These are phyloP conservation scores for Oeneis ivallda DNA, from an alignment of 2,888 invertebrate species.

Conservation along the genomic window DNA sequence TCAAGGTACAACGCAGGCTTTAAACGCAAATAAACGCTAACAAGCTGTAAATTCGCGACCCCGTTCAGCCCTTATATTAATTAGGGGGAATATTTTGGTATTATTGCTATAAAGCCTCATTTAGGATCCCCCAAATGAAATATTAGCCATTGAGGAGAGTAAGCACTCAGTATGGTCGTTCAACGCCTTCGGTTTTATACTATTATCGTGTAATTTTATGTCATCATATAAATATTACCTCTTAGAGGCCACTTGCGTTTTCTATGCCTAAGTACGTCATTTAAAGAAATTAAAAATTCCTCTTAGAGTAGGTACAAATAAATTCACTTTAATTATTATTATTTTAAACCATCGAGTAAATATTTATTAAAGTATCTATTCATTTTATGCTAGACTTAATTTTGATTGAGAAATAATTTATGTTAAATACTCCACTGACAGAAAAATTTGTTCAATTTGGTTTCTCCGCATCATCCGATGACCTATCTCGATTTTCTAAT, in stretches of 20 bases:
- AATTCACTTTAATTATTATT: too few species aligned
- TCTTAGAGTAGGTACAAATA: too few species aligned
- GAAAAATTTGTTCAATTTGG: too few species aligned
- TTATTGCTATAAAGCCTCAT: conserved; percentile 80
- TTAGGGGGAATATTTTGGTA: conserved; percentile 77
- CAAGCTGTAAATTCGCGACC: conserved; percentile 55
- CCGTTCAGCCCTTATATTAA: conserved; percentile 75
- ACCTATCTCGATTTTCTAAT: too few species aligned
- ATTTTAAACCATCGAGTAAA: neutral
- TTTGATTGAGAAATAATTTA: too few species aligned
- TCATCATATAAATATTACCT: neutral
- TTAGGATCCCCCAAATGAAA: conserved; percentile 74
- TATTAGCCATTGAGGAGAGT: conserved; percentile 74
- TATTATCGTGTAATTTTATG: conserved; percentile 9
- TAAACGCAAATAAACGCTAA: conserved; percentile 46
- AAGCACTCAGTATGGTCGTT: conserved; percentile 60
- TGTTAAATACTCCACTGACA: too few species aligned
- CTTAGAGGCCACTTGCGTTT: too few species aligned
- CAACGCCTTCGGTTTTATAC: conserved; percentile 22
- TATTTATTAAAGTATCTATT: too few species aligned
- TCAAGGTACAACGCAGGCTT: conserved; percentile 27
- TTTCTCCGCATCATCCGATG: too few species aligned
- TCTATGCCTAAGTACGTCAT: too few species aligned
- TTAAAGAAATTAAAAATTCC: too few species aligned
- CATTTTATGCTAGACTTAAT: neutral